Percentiles rank a stretch among this genome's conserved stretches.
phyloP scores from a whole-genome alignment of 2,797 vertebrate genomes.

The Arremon brunneinucha region DNA sequence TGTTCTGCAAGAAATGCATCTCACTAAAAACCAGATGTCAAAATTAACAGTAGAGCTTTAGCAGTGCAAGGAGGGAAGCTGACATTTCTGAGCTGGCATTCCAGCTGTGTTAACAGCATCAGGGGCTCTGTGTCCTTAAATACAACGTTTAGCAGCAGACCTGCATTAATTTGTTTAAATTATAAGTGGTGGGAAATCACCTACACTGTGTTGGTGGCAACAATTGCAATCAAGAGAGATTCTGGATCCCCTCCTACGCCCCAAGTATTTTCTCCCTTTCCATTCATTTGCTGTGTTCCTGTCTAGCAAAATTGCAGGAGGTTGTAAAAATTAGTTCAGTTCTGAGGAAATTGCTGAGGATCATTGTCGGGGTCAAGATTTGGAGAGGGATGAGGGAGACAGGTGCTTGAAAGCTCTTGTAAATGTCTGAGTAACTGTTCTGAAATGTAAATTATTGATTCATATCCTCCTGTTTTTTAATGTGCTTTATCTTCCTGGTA shows the following conservation, averaged over 20 bases:
- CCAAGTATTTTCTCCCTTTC: background rate
- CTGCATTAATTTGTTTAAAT: conserved; percentile 39
- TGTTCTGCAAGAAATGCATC: conserved; percentile 51
- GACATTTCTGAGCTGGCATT: conserved; percentile 41
- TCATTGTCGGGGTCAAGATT: background rate
- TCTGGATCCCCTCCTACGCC: background rate
- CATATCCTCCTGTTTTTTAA: conserved; percentile 20
- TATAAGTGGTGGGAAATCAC: conserved; percentile 2
- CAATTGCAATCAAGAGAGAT: background rate
- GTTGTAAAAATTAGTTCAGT: background rate
- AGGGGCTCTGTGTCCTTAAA: conserved; percentile 48
- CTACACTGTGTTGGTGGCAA: background rate
- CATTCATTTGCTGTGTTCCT: background rate
- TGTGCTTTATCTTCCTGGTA: background rate
- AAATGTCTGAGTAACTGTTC: background rate
- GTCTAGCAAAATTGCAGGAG: background rate
- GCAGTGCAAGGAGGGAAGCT: background rate
- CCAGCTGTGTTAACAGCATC: conserved; percentile 35
- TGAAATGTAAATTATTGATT: conserved; percentile 34
- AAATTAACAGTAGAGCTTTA: conserved; percentile 48
- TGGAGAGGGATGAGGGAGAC: background rate
- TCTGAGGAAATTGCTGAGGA: background rate
- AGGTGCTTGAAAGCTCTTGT: background rate
- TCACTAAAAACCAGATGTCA: conserved; percentile 60
- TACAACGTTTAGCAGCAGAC: conserved; percentile 8